A percentile compares a stretch with the other conserved stretches of the same genome.
Evolutionary conservation across 1,140 invertebrate genomes (phyloP).

Genomic region (Goniozus legneri): DNA sequence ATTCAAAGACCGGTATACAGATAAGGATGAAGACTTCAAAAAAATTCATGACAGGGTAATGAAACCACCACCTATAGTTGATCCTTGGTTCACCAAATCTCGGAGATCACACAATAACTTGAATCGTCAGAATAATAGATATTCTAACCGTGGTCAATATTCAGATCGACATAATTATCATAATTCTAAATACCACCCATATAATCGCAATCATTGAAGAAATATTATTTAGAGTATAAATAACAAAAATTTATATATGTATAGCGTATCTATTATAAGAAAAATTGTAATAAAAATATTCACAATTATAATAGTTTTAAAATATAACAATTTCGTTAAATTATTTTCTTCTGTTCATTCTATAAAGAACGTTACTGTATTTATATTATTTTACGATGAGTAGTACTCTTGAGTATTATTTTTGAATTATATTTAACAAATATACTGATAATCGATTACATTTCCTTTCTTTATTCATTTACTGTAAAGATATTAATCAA

Average conservation of each 20-base stretch:
- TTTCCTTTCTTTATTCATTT: too few species aligned
- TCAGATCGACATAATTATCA: too few species aligned
- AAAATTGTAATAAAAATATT: neutral
- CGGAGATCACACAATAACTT: constrained; percentile 25
- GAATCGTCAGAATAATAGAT: neutral
- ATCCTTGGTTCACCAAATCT: constrained; percentile 50
- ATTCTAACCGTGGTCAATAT: neutral
- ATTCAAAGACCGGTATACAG: constrained; percentile 55
- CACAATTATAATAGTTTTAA: neutral
- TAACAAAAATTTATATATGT: neutral
- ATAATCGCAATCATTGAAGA: neutral
- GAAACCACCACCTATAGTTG: constrained; percentile 52
- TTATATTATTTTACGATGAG: neutral
- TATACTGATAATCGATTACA: neutral
- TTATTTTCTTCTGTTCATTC: neutral
- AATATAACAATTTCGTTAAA: too few species aligned
- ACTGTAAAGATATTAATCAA: too few species aligned
- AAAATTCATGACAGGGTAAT: constrained; percentile 38
- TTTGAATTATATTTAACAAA: neutral
- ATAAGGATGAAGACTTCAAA: constrained; percentile 53
- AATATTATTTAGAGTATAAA: neutral
- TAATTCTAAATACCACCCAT: too few species aligned
- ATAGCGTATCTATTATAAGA: neutral
- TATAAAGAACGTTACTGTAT: neutral
- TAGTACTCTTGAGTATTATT: neutral